These are phyloP conservation scores for Nasonia longicornis DNA, from an alignment of 1,140 invertebrate genomes.

Conservation along the genomic window DNA sequence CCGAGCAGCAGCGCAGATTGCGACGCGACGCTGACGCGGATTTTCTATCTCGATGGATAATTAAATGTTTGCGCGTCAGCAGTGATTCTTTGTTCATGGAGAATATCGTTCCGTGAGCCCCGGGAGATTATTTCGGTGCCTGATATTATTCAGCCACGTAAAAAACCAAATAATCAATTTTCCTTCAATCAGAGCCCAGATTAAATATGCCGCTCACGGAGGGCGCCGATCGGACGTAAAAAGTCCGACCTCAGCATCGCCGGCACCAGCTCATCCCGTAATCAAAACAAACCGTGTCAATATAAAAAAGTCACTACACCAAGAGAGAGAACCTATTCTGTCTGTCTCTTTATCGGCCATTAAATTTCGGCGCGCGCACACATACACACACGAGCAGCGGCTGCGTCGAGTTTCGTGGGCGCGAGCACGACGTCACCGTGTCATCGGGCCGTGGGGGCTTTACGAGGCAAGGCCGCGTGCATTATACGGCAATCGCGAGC, in stretches of 20 bases:
- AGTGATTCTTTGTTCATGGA: background rate
- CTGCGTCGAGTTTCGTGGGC: slow-evolving; percentile 15
- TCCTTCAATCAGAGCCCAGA: too few relatives aligned
- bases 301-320: background rate
- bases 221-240: too few relatives aligned
- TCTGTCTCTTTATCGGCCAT: slow-evolving; percentile 41
- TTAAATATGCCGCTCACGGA: too few relatives aligned
- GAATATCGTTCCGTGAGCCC: background rate
- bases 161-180: too few relatives aligned
- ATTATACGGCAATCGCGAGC: slow-evolving; percentile 66
- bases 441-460: slow-evolving; percentile 49
- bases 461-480: slow-evolving; percentile 69
- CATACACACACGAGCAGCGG: background rate
- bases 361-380: slow-evolving; percentile 40
- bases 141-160: too few relatives aligned
- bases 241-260: too few relatives aligned
- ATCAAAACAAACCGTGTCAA: slow-evolving; percentile 27
- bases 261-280: background rate
- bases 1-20: background rate
- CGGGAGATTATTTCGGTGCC: background rate
- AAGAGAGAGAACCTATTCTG: background rate
- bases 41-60: slow-evolving; percentile 13
- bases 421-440: slow-evolving; percentile 49
- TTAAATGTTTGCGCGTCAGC: slow-evolving; percentile 8
- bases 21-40: slow-evolving; percentile 3